phyloP scores from a whole-genome alignment of 2,888 invertebrate genomes.

The Acronicta alni region DNA sequence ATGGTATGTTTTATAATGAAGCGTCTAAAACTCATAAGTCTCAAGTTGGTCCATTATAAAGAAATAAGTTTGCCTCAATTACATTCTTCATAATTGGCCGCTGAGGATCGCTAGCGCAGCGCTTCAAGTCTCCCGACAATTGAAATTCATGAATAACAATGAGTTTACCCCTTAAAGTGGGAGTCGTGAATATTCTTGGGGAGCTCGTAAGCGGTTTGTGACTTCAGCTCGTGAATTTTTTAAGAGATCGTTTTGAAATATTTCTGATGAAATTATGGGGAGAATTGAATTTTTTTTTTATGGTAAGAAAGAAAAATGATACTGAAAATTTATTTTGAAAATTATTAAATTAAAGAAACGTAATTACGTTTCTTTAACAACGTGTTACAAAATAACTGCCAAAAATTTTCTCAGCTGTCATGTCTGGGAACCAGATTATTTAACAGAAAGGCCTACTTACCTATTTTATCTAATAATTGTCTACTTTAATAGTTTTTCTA shows the following conservation, averaged over 20 bases:
- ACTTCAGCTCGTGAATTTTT: conserved; percentile 31
- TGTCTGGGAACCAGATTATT: too few species aligned
- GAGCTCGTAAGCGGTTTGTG: conserved; percentile 38
- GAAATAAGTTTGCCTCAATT: conserved; percentile 37
- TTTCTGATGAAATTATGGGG: background rate
- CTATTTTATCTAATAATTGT: too few species aligned
- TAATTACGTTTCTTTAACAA: too few species aligned
- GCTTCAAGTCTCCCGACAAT: conserved; percentile 29
- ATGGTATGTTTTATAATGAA: too few species aligned
- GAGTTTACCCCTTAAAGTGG: conserved; percentile 31
- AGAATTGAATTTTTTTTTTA: background rate
- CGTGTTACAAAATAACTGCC: too few species aligned
- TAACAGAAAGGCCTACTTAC: too few species aligned
- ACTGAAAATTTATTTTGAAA: background rate
- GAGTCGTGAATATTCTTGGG: conserved; percentile 39
- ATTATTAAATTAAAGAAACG: background rate
- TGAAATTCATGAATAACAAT: conserved; percentile 60
- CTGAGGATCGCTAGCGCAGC: conserved; percentile 26
- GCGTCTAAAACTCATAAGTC: too few species aligned
- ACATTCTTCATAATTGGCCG: conserved; percentile 47
- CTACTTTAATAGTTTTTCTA: too few species aligned
- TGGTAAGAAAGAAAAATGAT: background rate
- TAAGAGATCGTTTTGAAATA: conserved; percentile 14
- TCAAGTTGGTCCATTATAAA: background rate
- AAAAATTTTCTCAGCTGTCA: too few species aligned